Base-by-base conservation (phyloP, 2,113 vertebrate genomes). In the Castor canadensis region DNA sequence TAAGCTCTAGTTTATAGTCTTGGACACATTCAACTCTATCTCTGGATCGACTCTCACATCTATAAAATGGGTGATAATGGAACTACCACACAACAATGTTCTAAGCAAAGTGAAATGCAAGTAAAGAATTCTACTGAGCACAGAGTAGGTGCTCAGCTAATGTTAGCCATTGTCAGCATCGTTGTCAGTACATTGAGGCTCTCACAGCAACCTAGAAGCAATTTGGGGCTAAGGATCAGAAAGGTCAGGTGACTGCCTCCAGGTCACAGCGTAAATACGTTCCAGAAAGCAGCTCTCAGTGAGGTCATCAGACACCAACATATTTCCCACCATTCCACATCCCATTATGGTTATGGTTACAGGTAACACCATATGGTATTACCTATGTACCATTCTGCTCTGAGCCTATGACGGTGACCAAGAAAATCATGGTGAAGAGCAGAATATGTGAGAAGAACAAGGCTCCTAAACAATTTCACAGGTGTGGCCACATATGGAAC, bases 161-260 rank as follows among this genome's bases (percentile, higher is more conserved):
- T 0, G 6, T 22, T 16, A 64, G 22, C 35, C 80, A 38, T 1
- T 54, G 40, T 30, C 2, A 6, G 10, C 1, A 13, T 58, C 43
- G 9, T 26, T 8, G 17, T 10, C 19, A 28, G 16, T 60, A 58
- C 5, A 5, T 54, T 45, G 6, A 38, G 45, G 8, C 40, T 77
- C 69, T 58, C 77, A 72, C 0, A 19, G 58, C 69, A 76, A 79
- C 4, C 26, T 7, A 67, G n/a, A 67, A 62, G 43, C 54, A 28
- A 54, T n/a, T 22, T 58, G 22, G 30, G 66, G 35, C 9, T 56
- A 67, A 94, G 56, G 13, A 69, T 43, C 62, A 43, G 4, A 85
- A 35, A 80, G 30, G 20, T 67, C 35, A 49, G 72, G 73, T 28
- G 43, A 83, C 32, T 47, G 82, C 24, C 64, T 64, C 62, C 28